These are phyloP conservation scores for Poeciliopsis presidionis DNA, from an alignment of 2,797 vertebrate species.

Conservation along the genomic window DNA sequence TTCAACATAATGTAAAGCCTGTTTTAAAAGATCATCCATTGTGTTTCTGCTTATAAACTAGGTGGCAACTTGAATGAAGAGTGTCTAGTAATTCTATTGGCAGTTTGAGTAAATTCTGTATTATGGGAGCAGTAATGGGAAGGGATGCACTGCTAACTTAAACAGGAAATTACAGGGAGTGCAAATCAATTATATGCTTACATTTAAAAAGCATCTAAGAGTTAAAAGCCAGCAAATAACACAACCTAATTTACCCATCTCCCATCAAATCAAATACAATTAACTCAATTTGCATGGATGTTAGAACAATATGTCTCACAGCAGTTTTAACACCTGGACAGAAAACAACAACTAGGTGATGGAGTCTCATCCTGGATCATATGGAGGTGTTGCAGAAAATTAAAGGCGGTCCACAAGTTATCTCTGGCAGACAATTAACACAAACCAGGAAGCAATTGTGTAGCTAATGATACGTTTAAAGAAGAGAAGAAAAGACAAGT, in stretches of 20 bases:
- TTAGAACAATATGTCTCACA: not conserved
- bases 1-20: constrained; percentile 33
- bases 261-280: not conserved
- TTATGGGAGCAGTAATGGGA: not conserved
- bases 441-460: not conserved
- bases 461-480: not conserved
- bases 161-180: constrained; percentile 18
- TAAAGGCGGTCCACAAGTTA: not conserved
- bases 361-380: not conserved
- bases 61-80: constrained; percentile 14
- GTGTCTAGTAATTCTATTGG: constrained; percentile 7
- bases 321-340: not conserved
- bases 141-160: not conserved
- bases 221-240: constrained; percentile 15
- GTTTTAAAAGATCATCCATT: constrained; percentile 23
- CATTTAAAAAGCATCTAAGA: constrained; percentile 15
- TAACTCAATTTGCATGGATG: not conserved
- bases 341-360: not conserved
- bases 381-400: not conserved
- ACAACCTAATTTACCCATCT: not conserved
- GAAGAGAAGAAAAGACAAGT: not conserved
- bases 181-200: constrained; percentile 1
- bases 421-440: not conserved
- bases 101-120: not conserved
- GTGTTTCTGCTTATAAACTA: constrained; percentile 19